phyloP scores from a whole-genome alignment of 2,797 vertebrate genomes.

The Lutjanus argentimaculatus region DNA sequence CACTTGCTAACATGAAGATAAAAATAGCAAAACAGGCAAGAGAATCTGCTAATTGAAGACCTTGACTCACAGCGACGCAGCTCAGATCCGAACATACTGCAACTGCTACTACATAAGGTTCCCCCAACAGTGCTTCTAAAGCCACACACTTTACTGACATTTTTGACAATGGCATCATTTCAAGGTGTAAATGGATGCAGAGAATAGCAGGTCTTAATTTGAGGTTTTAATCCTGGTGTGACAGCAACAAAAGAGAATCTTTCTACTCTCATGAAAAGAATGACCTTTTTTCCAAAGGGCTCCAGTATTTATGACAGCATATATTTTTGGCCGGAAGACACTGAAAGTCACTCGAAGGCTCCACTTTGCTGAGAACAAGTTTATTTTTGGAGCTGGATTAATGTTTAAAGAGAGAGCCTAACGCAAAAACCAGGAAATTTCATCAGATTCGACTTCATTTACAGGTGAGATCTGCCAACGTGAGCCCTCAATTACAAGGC shows the following conservation, averaged over 20 bases:
- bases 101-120: slow-evolving; percentile 36
- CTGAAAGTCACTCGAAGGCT: slow-evolving; percentile 31
- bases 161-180: neutral
- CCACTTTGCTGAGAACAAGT: slow-evolving; percentile 20
- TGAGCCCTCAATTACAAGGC: neutral
- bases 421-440: slow-evolving; percentile 1
- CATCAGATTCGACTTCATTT: slow-evolving; percentile 4
- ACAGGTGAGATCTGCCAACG: neutral
- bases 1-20: slow-evolving; percentile 46
- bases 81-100: slow-evolving; percentile 34
- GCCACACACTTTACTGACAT: neutral
- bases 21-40: slow-evolving; percentile 68
- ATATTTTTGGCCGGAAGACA: slow-evolving; percentile 11
- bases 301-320: slow-evolving; percentile 23
- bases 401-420: slow-evolving; percentile 43
- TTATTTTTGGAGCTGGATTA: slow-evolving; percentile 43
- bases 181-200: neutral
- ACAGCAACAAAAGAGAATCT: neutral
- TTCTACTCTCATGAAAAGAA: neutral
- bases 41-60: slow-evolving; percentile 65
- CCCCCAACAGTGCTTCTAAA: slow-evolving; percentile 17
- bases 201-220: no score
- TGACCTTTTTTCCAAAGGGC: neutral
- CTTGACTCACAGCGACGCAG: slow-evolving; percentile 27
- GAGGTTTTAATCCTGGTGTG: neutral